These are phyloP conservation scores for Gastracanthus pulcherrimus DNA, from an alignment of 2,888 invertebrate species.

Conservation along the genomic window DNA sequence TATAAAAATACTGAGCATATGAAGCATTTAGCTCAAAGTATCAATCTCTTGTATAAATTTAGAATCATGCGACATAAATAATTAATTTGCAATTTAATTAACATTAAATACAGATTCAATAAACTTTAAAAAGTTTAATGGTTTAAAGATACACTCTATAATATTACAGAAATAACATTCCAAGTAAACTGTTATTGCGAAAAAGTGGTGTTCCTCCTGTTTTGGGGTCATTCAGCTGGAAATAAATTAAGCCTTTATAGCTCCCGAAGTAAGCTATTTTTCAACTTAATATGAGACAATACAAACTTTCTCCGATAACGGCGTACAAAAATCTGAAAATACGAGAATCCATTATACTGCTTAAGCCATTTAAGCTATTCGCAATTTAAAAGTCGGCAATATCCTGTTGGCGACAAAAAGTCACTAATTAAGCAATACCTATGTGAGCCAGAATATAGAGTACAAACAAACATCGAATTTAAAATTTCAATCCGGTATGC, in stretches of 20 bases:
- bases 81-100: too few relatives aligned
- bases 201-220: not conserved
- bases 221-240: not conserved
- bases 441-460: too few relatives aligned
- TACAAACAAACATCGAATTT: too few relatives aligned
- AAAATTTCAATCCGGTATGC: not conserved
- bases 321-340: not conserved
- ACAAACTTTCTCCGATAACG: constrained; percentile 7
- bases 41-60: too few relatives aligned
- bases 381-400: not conserved
- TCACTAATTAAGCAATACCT: too few relatives aligned
- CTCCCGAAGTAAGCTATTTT: not conserved
- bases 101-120: too few relatives aligned
- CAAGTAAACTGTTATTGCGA: not conserved
- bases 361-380: not conserved
- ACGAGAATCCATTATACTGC: not conserved
- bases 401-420: not conserved
- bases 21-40: too few relatives aligned
- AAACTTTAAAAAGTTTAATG: not conserved
- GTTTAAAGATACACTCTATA: not conserved
- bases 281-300: not conserved
- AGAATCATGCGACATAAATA: too few relatives aligned
- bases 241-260: constrained; percentile 19
- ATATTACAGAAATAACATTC: not conserved
- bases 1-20: too few relatives aligned